Evolutionary conservation across 2,113 vertebrate genomes (phyloP).

Genomic region (Bos taurus): DNA sequence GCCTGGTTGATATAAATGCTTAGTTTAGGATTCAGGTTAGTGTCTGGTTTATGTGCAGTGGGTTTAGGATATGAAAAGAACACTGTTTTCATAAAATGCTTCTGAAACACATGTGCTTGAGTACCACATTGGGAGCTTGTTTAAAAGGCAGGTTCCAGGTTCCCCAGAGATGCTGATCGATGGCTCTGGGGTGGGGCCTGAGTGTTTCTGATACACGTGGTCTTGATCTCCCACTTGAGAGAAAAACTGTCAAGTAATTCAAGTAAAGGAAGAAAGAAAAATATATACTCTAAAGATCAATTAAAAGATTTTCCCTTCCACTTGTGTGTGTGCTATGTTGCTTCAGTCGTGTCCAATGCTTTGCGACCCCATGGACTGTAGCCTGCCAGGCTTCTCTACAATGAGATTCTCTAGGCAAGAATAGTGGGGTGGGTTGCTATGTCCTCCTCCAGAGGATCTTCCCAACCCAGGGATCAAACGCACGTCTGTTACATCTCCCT

Average conservation of each 20-base stretch:
- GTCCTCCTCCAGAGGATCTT: not conserved
- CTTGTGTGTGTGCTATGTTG: not conserved
- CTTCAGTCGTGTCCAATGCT: fast-evolving
- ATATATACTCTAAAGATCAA: not conserved
- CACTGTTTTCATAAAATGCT: not conserved
- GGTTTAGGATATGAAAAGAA: not conserved
- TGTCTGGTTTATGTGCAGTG: not conserved
- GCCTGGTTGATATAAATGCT: not conserved
- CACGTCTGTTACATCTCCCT: not conserved
- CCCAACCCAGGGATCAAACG: not conserved
- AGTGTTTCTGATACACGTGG: not conserved
- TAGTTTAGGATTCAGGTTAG: not conserved
- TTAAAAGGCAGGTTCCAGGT: not conserved
- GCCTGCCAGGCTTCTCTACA: not conserved
- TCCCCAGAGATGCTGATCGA: not conserved
- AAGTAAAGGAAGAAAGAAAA: not conserved
- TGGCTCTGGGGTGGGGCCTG: not conserved
- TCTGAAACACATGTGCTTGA: not conserved
- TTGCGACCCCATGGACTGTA: not conserved
- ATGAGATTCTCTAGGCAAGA: not conserved
- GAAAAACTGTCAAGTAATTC: not conserved
- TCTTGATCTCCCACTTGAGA: not conserved
- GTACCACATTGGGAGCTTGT: not conserved
- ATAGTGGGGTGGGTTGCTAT: not conserved
- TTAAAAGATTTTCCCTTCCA: not conserved